phyloP scores from a whole-genome alignment of 2,797 vertebrate genomes.

The Lutjanus argentimaculatus region DNA sequence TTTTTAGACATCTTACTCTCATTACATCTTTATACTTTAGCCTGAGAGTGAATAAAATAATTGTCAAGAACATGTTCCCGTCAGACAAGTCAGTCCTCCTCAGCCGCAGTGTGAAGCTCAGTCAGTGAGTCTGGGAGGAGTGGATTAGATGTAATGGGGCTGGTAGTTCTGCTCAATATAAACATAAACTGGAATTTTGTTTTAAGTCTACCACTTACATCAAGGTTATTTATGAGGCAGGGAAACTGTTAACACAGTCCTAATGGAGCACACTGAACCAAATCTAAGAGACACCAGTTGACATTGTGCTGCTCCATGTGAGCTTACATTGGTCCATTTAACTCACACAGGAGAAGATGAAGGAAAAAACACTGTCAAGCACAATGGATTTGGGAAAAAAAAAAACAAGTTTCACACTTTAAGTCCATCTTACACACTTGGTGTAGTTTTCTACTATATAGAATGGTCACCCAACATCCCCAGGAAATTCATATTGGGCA shows the following conservation, averaged over 20 bases:
- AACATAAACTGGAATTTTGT: slow-evolving; percentile 5
- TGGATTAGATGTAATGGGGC: slow-evolving; percentile 14
- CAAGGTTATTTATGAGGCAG: slow-evolving; percentile 37
- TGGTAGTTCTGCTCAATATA: slow-evolving; percentile 34
- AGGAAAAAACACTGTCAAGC: slow-evolving; percentile 31
- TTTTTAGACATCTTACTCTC: slow-evolving; percentile 27
- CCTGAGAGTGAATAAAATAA: slow-evolving; percentile 28
- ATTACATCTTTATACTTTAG: slow-evolving; percentile 19
- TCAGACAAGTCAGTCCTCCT: slow-evolving; percentile 17
- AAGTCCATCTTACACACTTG: neutral
- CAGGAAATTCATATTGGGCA: neutral
- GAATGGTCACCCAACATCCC: neutral
- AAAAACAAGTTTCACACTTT: slow-evolving; percentile 22
- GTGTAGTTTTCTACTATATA: neutral
- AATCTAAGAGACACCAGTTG: slow-evolving; percentile 27
- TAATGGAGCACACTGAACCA: slow-evolving; percentile 42
- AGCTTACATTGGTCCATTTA: slow-evolving; percentile 47
- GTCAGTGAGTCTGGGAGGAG: slow-evolving; percentile 1
- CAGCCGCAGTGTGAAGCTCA: slow-evolving; percentile 3
- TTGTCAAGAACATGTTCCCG: slow-evolving; percentile 27
- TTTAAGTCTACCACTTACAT: slow-evolving; percentile 9
- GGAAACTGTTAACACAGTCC: slow-evolving; percentile 43
- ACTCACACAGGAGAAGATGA: slow-evolving; percentile 20
- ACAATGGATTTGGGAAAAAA: slow-evolving; percentile 5
- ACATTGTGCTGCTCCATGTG: slow-evolving; percentile 31